Conservation (phyloP, 1,140 invertebrate species). For the Drosophila oshimai region DNA sequence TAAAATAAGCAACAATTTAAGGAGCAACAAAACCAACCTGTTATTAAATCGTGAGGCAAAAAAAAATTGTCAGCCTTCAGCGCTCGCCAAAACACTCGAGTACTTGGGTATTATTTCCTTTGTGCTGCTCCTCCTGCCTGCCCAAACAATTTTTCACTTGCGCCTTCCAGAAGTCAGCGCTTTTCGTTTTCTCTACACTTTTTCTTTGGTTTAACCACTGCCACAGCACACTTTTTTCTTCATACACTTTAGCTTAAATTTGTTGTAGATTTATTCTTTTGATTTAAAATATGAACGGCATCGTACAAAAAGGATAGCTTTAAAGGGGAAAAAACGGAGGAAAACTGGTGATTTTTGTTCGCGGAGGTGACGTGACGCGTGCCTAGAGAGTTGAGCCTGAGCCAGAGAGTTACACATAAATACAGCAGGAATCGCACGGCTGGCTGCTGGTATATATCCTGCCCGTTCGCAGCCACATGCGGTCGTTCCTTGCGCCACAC, state of each 20-base stretch:
- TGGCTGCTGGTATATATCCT: slow-evolving; percentile 30
- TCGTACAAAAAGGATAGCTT: slow-evolving; percentile 22
- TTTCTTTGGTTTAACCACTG: slow-evolving; percentile 18
- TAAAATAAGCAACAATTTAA: slow-evolving; percentile 20
- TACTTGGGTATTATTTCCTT: not conserved
- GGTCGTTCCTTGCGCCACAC: not conserved
- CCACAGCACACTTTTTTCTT: not conserved
- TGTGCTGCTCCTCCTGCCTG: slow-evolving; percentile 24
- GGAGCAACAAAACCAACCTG: slow-evolving; percentile 44
- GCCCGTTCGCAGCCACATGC: not conserved
- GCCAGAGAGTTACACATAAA: slow-evolving; percentile 51
- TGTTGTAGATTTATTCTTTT: not conserved
- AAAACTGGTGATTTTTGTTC: slow-evolving; percentile 34
- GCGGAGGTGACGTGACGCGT: slow-evolving; percentile 48
- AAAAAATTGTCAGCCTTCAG: slow-evolving; percentile 23
- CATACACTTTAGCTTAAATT: not conserved
- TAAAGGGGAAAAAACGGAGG: slow-evolving; percentile 15
- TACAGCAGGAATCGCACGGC: too few relatives aligned
- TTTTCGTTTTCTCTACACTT: not conserved
- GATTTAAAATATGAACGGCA: slow-evolving; percentile 4
- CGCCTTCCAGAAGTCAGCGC: slow-evolving; percentile 14
- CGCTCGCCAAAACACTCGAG: not conserved
- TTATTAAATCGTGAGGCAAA: slow-evolving; percentile 30
- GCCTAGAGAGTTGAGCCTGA: slow-evolving; percentile 44
- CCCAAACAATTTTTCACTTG: slow-evolving; percentile 55